Evolutionary conservation across 2,113 vertebrate species (phyloP).

Genomic region (Maylandia zebra): DNA sequence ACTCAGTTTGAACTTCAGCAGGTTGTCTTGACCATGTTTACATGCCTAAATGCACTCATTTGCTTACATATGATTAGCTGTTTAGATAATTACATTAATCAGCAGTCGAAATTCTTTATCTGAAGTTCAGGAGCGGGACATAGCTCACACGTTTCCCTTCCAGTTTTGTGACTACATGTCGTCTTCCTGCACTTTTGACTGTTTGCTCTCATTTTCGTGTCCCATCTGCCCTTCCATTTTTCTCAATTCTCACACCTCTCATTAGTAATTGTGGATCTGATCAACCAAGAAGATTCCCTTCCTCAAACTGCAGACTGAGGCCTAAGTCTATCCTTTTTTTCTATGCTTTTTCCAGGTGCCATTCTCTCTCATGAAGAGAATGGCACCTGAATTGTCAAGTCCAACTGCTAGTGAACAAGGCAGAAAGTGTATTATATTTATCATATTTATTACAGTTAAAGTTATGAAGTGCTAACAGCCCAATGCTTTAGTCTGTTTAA

Average conservation of each 20-base stretch:
- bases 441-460: neutral
- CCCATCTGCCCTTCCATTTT: neutral
- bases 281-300: neutral
- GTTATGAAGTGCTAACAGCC: rapidly evolving
- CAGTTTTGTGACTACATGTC: neutral
- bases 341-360: neutral
- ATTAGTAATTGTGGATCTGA: neutral
- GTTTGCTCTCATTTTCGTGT: rapidly evolving
- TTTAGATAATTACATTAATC: neutral
- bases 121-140: neutral
- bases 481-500: neutral
- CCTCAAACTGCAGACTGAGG: neutral
- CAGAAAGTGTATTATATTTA: neutral
- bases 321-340: neutral
- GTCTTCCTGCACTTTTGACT: neutral
- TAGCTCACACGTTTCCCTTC: neutral
- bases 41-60: neutral
- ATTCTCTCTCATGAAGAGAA: neutral
- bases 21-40: neutral
- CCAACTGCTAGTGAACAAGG: neutral
- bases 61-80: neutral
- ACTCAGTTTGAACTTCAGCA: neutral
- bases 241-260: neutral
- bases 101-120: rapidly evolving
- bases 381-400: neutral